These are phyloP conservation scores for Antennarius maculatus DNA, from an alignment of 2,797 vertebrate genomes.

Conservation along the genomic window DNA sequence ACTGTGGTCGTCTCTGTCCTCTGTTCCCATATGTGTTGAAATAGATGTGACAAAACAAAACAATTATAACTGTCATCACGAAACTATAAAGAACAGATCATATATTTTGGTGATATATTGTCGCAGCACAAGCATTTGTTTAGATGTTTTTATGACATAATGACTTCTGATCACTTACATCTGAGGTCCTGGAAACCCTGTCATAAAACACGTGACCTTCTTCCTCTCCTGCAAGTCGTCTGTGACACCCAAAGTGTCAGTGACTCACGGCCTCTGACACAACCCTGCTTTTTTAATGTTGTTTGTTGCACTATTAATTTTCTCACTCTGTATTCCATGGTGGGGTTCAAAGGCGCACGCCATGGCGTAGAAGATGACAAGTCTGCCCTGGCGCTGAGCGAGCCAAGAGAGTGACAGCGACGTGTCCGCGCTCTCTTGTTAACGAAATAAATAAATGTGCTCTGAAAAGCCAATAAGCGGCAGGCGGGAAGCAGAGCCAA, in stretches of 20 bases:
- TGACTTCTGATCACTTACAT: constrained; percentile 7
- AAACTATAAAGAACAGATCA: neutral
- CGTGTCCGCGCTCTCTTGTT: constrained; percentile 76
- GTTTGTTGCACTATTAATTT: constrained; percentile 75
- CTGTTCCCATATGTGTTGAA: too few relatives aligned
- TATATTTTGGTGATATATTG: neutral
- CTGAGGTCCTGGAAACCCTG: constrained; percentile 25
- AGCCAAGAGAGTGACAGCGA: constrained; percentile 80
- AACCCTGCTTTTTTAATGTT: constrained; percentile 71
- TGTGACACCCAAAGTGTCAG: constrained; percentile 47
- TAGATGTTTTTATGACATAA: constrained; percentile 8
- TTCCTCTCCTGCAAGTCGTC: constrained; percentile 35
- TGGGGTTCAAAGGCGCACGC: constrained; percentile 74
- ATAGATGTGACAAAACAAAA: too few relatives aligned
- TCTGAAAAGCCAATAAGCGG: constrained; percentile 83
- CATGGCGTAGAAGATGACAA: constrained; percentile 74
- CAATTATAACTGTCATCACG: neutral
- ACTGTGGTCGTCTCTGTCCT: too few relatives aligned
- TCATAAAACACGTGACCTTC: constrained; percentile 25
- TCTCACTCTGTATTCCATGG: constrained; percentile 62
- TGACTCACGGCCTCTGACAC: constrained; percentile 61
- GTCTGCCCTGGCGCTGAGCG: constrained; percentile 63
- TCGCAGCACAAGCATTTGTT: neutral
- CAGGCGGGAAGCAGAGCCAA: constrained; percentile 76
- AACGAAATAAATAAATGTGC: constrained; percentile 83